Evolutionary conservation across 2,888 invertebrate species (phyloP).

Genomic region (Sarcophaga subvicina): DNA sequence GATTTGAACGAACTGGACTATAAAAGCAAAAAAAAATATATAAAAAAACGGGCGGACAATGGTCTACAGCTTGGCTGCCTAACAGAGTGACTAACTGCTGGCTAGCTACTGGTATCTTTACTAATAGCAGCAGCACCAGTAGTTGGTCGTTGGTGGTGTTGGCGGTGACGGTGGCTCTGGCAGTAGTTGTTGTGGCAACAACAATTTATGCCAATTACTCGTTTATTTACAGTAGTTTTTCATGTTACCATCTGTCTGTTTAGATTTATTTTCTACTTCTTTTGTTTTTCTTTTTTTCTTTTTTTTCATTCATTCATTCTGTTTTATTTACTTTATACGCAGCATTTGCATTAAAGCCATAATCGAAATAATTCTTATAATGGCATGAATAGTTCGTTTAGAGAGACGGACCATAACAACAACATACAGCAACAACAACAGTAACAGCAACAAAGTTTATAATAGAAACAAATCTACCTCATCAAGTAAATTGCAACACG

Average conservation of each 20-base stretch:
- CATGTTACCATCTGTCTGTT: slow-evolving; percentile 55
- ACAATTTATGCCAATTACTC: slow-evolving; percentile 68
- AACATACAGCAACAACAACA: neutral
- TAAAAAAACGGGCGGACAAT: slow-evolving; percentile 58
- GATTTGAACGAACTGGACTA: neutral
- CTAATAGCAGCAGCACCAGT: too few relatives aligned
- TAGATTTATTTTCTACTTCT: slow-evolving; percentile 16
- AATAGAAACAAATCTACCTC: slow-evolving; percentile 70
- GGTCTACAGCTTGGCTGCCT: slow-evolving; percentile 30
- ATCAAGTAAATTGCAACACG: slow-evolving; percentile 75
- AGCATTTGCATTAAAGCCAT: slow-evolving; percentile 68
- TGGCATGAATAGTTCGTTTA: slow-evolving; percentile 45
- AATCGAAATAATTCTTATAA: slow-evolving; percentile 75
- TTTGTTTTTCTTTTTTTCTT: neutral
- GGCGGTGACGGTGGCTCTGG: neutral
- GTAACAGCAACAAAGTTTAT: slow-evolving; percentile 32
- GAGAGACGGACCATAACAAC: neutral
- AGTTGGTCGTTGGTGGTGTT: slow-evolving; percentile 24
- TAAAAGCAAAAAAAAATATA: slow-evolving; percentile 31
- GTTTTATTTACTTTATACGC: slow-evolving; percentile 61
- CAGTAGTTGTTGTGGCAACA: slow-evolving; percentile 37
- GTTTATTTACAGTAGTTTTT: slow-evolving; percentile 67
- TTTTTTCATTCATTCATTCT: neutral
- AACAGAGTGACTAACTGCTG: neutral
- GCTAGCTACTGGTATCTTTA: neutral